Evolutionary conservation across 1,140 invertebrate genomes (phyloP).

Genomic region (Olivierus martensii): DNA sequence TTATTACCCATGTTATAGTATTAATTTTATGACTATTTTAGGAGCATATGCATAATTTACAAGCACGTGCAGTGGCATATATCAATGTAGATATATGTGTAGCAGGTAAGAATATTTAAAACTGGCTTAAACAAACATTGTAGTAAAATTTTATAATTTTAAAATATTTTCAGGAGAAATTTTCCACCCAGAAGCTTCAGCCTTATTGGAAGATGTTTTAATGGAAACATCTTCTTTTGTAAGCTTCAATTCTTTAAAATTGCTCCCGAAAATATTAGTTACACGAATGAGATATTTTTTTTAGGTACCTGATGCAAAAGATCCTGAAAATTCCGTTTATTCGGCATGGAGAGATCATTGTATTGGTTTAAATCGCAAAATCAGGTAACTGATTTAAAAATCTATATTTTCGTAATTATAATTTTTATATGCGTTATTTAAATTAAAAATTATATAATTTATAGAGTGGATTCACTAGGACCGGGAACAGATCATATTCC

Average conservation of each 20-base stretch:
- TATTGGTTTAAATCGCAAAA: not conserved
- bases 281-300: too few relatives aligned
- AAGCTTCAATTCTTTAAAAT: too few relatives aligned
- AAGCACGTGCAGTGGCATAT: constrained; percentile 27
- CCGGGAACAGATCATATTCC: constrained; percentile 20
- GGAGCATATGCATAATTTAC: constrained; percentile 1
- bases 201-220: constrained; percentile 9
- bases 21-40: too few relatives aligned
- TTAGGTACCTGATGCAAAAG: not conserved
- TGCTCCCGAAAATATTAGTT: too few relatives aligned
- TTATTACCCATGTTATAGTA: too few relatives aligned
- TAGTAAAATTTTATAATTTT: constrained; percentile 22
- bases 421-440: too few relatives aligned
- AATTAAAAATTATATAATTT: not conserved
- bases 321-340: not conserved
- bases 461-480: constrained; percentile 20
- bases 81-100: constrained; percentile 28
- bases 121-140: too few relatives aligned
- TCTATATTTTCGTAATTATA: not conserved
- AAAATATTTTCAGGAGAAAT: constrained; percentile 24
- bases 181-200: constrained; percentile 24
- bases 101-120: constrained; percentile 23
- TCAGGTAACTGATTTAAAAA: constrained; percentile 15
- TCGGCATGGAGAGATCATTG: not conserved
- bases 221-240: constrained; percentile 4